phyloP scores from a whole-genome alignment of 1,140 invertebrate species.

The Drosophila ananassae region DNA sequence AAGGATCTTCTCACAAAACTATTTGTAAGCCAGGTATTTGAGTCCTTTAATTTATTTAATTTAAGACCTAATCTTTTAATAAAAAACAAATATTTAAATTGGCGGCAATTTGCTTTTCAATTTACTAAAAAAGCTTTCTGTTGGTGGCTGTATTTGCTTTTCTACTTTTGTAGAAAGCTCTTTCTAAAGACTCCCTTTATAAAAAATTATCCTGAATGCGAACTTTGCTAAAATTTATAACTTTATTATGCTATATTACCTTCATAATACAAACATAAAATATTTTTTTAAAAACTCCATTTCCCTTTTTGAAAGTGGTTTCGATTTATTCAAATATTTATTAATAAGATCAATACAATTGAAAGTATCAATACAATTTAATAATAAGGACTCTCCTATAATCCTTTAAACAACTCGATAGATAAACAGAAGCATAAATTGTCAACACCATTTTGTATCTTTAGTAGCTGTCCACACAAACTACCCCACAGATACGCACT shows the following conservation, averaged over 20 bases:
- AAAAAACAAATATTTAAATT: not conserved
- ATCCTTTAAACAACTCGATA: conserved; percentile 31
- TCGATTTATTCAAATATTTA: too few species aligned
- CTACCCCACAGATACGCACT: not conserved
- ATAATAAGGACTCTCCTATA: not conserved
- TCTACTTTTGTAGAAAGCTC: not conserved
- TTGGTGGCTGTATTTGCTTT: not conserved
- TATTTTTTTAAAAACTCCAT: too few species aligned
- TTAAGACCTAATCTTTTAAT: not conserved
- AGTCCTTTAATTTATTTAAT: too few species aligned
- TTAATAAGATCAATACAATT: too few species aligned
- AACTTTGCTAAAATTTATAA: not conserved
- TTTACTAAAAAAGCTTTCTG: not conserved
- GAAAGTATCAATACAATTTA: too few species aligned
- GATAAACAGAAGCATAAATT: conserved; percentile 53
- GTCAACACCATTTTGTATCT: conserved; percentile 37
- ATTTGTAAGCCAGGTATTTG: too few species aligned
- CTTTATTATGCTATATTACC: too few species aligned
- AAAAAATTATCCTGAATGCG: not conserved
- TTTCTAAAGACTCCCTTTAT: not conserved
- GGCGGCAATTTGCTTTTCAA: too few species aligned
- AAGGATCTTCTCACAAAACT: too few species aligned
- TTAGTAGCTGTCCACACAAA: conserved; percentile 43
- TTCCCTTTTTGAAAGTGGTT: too few species aligned
- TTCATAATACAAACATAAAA: too few species aligned